phyloP scores from a whole-genome alignment of 2,888 invertebrate species.

The Pammene fasciana region DNA sequence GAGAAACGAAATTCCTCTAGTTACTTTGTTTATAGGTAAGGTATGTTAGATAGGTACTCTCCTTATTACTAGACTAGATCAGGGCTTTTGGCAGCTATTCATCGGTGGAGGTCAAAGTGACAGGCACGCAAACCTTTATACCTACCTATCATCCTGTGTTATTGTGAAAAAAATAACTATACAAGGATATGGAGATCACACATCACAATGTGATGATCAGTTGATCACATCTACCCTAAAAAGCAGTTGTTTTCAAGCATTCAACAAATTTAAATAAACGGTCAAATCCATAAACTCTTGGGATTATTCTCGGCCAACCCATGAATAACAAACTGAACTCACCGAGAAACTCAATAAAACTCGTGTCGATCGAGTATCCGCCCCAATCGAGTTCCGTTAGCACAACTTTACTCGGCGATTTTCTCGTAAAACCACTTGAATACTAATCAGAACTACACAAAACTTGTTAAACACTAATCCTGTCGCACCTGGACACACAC shows the following conservation, averaged over 20 bases:
- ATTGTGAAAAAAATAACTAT: background rate
- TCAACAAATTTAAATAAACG: constrained; percentile 30
- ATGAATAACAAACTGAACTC: constrained; percentile 65
- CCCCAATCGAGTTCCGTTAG: constrained; percentile 69
- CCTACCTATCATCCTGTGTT: too few species aligned
- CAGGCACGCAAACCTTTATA: too few species aligned
- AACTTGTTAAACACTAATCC: constrained; percentile 53
- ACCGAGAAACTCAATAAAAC: constrained; percentile 69
- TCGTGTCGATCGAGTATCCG: constrained; percentile 55
- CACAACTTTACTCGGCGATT: constrained; percentile 72
- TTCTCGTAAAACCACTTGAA: constrained; percentile 69
- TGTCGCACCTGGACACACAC: constrained; percentile 61
- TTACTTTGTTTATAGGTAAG: too few species aligned
- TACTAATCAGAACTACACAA: constrained; percentile 56
- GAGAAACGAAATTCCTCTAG: too few species aligned
- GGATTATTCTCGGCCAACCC: constrained; percentile 44
- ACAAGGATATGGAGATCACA: background rate
- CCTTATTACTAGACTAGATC: too few species aligned
- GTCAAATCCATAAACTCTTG: background rate
- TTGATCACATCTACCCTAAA: constrained; percentile 15
- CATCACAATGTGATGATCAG: too few species aligned
- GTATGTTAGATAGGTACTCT: too few species aligned
- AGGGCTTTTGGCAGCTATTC: too few species aligned
- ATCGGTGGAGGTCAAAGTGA: too few species aligned
- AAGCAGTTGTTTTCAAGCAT: background rate